Evolutionary conservation across 1,140 invertebrate genomes (phyloP).

Genomic region (Drosophila murphyi): DNA sequence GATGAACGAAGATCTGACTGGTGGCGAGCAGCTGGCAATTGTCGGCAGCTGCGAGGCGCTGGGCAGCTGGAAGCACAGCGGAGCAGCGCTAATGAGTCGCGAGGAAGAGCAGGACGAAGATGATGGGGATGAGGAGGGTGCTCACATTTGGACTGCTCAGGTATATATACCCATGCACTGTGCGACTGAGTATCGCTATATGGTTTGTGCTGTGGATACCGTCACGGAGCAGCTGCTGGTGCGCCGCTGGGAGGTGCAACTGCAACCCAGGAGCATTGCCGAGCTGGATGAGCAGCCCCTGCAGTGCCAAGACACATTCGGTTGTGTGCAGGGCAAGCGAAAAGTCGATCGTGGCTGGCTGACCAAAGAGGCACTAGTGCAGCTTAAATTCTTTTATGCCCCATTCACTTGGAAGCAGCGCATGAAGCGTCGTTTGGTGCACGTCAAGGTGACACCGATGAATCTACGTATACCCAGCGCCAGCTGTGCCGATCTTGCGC

Average conservation of each 20-base stretch:
- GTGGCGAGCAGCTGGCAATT: conserved; percentile 85
- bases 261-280: conserved; percentile 87
- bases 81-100: conserved; percentile 84
- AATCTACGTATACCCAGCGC: conserved; percentile 87
- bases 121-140: conserved; percentile 58
- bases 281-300: conserved; percentile 69
- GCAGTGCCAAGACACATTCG: conserved; percentile 86
- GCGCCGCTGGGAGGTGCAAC: conserved; percentile 93
- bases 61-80: conserved; percentile 85
- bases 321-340: conserved; percentile 85
- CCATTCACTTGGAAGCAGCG: conserved; percentile 93
- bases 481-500: conserved; percentile 56
- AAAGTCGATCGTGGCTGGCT: conserved; percentile 94
- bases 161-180: conserved; percentile 87
- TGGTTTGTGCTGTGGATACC: conserved; percentile 88
- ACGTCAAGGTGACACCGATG: conserved; percentile 92
- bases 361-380: conserved; percentile 92
- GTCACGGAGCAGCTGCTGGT: conserved; percentile 87
- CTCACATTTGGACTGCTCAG: conserved; percentile 85
- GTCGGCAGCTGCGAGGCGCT: conserved; percentile 85
- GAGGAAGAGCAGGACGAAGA: conserved; percentile 36
- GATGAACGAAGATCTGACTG: conserved; percentile 56
- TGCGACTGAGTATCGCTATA: conserved; percentile 92
- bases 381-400: conserved; percentile 94
- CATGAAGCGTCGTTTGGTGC: conserved; percentile 89